These are phyloP conservation scores for Rhagium mordax DNA, from an alignment of 2,888 invertebrate species.

Conservation along the genomic window DNA sequence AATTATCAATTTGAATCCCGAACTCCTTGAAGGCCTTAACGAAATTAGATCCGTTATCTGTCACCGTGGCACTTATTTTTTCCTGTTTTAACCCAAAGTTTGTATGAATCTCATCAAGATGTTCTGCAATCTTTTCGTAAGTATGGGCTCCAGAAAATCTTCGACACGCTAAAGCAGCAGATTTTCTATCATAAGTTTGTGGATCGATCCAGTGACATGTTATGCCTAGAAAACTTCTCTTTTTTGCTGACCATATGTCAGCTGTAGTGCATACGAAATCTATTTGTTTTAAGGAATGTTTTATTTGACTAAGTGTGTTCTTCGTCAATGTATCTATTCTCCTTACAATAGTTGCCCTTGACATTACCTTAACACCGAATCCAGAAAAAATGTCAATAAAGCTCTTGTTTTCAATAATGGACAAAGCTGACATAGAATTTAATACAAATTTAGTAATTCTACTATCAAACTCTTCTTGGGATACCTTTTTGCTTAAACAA, in stretches of 20 bases:
- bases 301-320: slow-evolving; percentile 1
- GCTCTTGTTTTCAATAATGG: slow-evolving; percentile 4
- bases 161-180: slow-evolving; percentile 39
- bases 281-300: not conserved
- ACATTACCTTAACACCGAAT: slow-evolving; percentile 4
- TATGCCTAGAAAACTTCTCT: slow-evolving; percentile 39
- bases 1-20: not conserved
- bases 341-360: not conserved
- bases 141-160: slow-evolving; percentile 41
- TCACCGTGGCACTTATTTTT: slow-evolving; percentile 37
- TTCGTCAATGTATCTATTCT: not conserved
- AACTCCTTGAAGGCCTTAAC: slow-evolving; percentile 45
- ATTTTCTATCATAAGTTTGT: slow-evolving; percentile 33
- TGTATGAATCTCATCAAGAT: slow-evolving; percentile 38
- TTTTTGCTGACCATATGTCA: slow-evolving; percentile 41
- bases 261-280: slow-evolving; percentile 38
- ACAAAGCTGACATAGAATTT: slow-evolving; percentile 6
- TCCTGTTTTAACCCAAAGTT: slow-evolving; percentile 24
- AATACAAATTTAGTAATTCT: not conserved
- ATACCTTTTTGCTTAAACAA: not conserved
- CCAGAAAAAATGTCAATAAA: slow-evolving; percentile 1
- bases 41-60: slow-evolving; percentile 42
- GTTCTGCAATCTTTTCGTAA: slow-evolving; percentile 40
- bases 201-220: slow-evolving; percentile 21
- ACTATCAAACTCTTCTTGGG: not conserved